A percentile compares a stretch with the other conserved stretches of the same genome.
These are phyloP conservation scores for Vulpes lagopus DNA, from an alignment of 2,113 vertebrate genomes.

Conservation along the genomic window DNA sequence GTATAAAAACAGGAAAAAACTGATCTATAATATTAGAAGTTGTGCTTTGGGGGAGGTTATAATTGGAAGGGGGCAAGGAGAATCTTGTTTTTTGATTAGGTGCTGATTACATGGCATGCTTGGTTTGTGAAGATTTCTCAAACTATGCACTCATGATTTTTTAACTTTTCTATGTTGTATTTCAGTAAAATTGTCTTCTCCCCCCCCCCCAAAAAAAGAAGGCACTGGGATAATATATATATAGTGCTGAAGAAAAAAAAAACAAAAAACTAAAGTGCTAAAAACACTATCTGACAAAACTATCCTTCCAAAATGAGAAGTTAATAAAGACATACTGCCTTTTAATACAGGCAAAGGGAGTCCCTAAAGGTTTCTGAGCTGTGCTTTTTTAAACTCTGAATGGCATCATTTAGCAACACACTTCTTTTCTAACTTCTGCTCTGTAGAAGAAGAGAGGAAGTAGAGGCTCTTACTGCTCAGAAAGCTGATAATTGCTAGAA, in stretches of 20 bases:
- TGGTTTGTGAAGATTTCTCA: too few species aligned
- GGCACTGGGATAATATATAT: not conserved
- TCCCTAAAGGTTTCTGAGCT: constrained; percentile 17
- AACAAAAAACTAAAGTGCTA: not conserved
- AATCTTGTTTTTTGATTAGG: too few species aligned
- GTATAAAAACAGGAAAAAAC: too few species aligned
- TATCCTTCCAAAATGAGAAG: not conserved
- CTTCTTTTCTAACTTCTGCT: constrained; percentile 2
- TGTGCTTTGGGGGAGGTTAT: too few species aligned
- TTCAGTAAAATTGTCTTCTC: too few species aligned
- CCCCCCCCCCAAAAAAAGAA: not conserved
- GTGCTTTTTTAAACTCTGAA: not conserved
- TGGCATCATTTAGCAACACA: not conserved
- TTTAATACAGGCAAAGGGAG: not conserved
- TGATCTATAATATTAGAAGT: too few species aligned
- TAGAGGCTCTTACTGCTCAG: not conserved
- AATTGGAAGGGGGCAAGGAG: too few species aligned
- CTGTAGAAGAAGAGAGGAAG: not conserved
- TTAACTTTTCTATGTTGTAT: too few species aligned
- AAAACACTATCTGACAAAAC: not conserved
- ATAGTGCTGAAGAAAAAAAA: not conserved
- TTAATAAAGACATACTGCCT: not conserved
- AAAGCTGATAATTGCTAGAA: not conserved
- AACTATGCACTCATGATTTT: too few species aligned
- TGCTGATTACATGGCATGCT: too few species aligned